Percentiles rank a stretch among this genome's conserved stretches.
These are phyloP conservation scores for Eupithecia subumbrata DNA, from an alignment of 2,888 invertebrate species.

Conservation along the genomic window DNA sequence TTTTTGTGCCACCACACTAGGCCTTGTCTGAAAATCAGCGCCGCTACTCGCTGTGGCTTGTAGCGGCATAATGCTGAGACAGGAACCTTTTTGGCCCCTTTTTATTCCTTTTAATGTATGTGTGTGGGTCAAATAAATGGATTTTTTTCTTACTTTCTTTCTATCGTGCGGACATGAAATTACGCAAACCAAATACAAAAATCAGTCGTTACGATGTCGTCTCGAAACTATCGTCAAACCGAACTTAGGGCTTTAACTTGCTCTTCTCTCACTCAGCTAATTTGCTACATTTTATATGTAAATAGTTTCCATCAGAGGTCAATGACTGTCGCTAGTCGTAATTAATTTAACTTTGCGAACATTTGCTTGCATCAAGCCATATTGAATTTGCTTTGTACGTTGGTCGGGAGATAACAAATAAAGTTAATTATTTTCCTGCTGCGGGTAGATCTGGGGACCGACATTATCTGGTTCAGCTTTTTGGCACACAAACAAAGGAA, in stretches of 20 bases:
- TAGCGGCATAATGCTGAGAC: no score
- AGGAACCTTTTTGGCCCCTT: no score
- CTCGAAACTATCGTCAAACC: not conserved
- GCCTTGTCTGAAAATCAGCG: no score
- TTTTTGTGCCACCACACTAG: no score
- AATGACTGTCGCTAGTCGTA: conserved; percentile 33
- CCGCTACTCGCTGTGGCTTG: no score
- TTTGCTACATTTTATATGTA: not conserved
- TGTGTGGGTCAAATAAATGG: no score
- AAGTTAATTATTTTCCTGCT: conserved; percentile 6
- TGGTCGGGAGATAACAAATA: conserved; percentile 8
- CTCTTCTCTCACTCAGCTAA: not conserved
- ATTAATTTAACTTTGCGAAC: conserved; percentile 40
- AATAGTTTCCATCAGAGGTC: conserved; percentile 30
- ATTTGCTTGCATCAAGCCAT: conserved; percentile 19
- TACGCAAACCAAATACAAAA: not conserved
- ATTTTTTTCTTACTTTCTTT: no score
- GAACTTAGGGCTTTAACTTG: not conserved
- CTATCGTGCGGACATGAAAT: no score
- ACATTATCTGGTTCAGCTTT: not conserved
- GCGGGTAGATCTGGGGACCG: not conserved
- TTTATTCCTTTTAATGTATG: no score
- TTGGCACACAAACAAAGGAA: not conserved
- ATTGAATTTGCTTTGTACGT: conserved; percentile 18
- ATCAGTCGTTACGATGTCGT: not conserved